Evolutionary conservation across 2,888 invertebrate genomes (phyloP), one percentile per base, ranked within the genome.

Genomic region (Saturnia pavonia): DNA sequence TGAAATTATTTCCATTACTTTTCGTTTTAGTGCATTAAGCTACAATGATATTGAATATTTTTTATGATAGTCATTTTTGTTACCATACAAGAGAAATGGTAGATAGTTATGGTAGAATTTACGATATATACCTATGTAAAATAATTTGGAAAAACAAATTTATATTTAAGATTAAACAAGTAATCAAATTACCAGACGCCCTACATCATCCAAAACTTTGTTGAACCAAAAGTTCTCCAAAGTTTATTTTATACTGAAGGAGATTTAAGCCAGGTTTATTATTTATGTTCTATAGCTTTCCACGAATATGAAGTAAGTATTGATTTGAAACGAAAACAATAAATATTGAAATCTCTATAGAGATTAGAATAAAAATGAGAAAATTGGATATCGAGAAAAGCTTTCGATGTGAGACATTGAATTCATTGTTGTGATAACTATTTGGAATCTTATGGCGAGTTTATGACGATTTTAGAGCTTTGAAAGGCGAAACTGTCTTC

Each of bases 181-280:
- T 60, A 60, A 60, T 60, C 57, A 60, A 14, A 60, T 40, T 65
- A 65, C 65, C 19, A 19, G 65, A 65, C 40, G 40, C 34, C 69
- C n/a, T 43, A 69, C 6, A 43, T 42, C 3, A 60, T 69, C 19
- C 11, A 57, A 42, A 69, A 34, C 51, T 48, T 48, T 34, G 68
- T 34, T 40, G 22, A 19, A 40, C 40, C 34, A 65, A 65, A 22
- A 65, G 22, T 65, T 40, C 40, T 40, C 7, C 40, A 65, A 65
- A 65, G 65, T 65, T 40, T 40, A 40, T 40, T 65, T n/a, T 19
- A 65, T n/a, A 65, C 19, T 7, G 40, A 65, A 65, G 60, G 40
- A 65, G 34, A 65, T 40, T 40, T 40, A 65, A 65, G 65, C 65
- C 40, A 65, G 6, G 19, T 65, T 65, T 40, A 65, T 40, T 8